Evolutionary conservation across 2,113 vertebrate genomes (phyloP).

Genomic region (Eurypyga helias): DNA sequence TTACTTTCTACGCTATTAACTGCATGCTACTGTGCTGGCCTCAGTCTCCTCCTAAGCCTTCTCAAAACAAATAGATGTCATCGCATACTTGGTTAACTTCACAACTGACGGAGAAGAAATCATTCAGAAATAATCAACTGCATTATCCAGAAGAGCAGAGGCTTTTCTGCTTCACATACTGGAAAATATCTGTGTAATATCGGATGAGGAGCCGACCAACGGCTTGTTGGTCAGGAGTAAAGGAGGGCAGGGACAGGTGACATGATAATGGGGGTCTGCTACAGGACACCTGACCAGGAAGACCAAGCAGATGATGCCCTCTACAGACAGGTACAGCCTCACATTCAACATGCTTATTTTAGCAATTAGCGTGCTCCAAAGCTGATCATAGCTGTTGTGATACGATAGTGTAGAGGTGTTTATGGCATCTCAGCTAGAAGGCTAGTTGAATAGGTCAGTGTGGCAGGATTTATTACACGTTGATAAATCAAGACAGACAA

Average conservation of each 20-base stretch:
- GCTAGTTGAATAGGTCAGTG: not conserved
- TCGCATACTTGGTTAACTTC: not conserved
- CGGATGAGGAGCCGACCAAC: too few species aligned
- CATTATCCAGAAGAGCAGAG: not conserved
- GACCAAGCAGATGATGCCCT: too few species aligned
- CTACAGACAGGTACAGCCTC: too few species aligned
- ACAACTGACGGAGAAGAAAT: not conserved
- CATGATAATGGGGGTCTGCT: too few species aligned
- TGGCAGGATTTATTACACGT: not conserved
- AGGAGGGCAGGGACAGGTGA: too few species aligned
- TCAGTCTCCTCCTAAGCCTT: not conserved
- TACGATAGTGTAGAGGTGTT: not conserved
- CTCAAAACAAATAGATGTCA: not conserved
- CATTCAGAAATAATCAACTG: not conserved
- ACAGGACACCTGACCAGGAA: too few species aligned
- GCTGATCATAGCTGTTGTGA: not conserved
- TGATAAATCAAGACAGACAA: not conserved
- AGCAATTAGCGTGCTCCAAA: not conserved
- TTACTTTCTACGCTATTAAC: not conserved
- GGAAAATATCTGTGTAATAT: not conserved
- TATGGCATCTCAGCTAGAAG: not conserved
- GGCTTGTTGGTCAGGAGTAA: too few species aligned
- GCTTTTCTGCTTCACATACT: not conserved
- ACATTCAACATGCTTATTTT: not conserved
- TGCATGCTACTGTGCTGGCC: not conserved